Conservation (phyloP, 1,140 invertebrate species). For the Drosophila repletoides region DNA sequence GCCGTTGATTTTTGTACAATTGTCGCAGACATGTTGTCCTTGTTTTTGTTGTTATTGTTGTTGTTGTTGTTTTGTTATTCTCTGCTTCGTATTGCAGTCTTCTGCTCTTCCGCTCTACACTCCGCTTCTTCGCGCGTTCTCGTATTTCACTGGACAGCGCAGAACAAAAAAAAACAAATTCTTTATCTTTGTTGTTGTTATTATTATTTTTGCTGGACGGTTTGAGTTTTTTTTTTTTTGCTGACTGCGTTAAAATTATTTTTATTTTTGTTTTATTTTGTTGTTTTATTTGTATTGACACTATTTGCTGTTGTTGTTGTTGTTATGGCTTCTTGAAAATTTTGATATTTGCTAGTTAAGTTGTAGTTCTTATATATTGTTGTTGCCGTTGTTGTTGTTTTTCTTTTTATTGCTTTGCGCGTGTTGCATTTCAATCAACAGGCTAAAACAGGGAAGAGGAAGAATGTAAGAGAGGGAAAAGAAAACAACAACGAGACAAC, state of each 20-base stretch:
- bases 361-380: constrained; percentile 21
- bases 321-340: constrained; percentile 47
- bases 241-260: constrained; percentile 31
- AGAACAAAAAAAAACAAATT: constrained; percentile 41
- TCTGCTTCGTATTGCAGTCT: background rate
- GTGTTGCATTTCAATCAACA: constrained; percentile 63
- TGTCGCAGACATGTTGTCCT: constrained; percentile 58
- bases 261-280: constrained; percentile 23
- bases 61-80: background rate
- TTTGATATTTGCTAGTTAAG: constrained; percentile 44
- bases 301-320: constrained; percentile 40
- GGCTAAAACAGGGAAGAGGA: constrained; percentile 25
- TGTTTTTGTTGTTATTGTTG: background rate
- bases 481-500: constrained; percentile 13
- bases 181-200: constrained; percentile 27
- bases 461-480: constrained; percentile 1
- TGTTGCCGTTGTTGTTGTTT: constrained; percentile 16
- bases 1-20: constrained; percentile 58
- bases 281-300: constrained; percentile 47
- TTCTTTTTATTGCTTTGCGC: constrained; percentile 42
- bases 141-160: constrained; percentile 37
- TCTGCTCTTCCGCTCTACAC: background rate
- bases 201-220: constrained; percentile 16
- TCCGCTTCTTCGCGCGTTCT: constrained; percentile 1
- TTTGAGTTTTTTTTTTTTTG: constrained; percentile 34